Percentiles rank a stretch among this genome's conserved stretches.
Conservation (phyloP, 2,113 vertebrate species). For the Noctilio leporinus region DNA sequence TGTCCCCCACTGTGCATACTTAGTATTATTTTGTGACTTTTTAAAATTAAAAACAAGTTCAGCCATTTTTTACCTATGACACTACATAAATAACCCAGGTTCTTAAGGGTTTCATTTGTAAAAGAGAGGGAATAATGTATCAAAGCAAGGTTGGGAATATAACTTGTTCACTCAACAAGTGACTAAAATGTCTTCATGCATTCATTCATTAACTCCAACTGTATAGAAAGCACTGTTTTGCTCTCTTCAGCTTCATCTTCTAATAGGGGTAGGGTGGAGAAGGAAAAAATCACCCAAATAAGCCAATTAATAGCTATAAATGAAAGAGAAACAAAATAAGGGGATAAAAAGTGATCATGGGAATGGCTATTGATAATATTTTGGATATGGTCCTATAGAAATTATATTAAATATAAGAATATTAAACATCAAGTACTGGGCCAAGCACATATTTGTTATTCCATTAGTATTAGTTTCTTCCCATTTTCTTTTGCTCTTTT, state of each 20-base stretch:
- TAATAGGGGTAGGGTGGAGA: accelerated
- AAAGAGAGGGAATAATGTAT: background rate
- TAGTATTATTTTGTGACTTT: background rate
- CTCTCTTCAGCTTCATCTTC: background rate
- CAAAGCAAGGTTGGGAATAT: background rate
- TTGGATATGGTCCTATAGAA: background rate
- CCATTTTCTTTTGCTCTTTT: background rate
- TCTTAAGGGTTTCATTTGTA: background rate
- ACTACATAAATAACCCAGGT: background rate
- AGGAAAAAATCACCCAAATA: background rate
- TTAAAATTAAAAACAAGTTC: background rate
- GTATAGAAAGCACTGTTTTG: background rate
- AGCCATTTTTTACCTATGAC: background rate
- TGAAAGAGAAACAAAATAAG: background rate
- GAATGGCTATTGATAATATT: background rate
- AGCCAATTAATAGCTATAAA: background rate
- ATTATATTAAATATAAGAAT: background rate
- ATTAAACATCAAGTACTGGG: background rate
- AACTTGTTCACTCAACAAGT: background rate
- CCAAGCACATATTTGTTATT: background rate
- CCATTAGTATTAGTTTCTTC: background rate
- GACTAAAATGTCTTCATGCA: background rate
- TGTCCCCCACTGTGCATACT: background rate
- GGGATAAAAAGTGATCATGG: background rate
- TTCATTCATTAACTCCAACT: background rate